A percentile compares a stretch with the other conserved stretches of the same genome.
Evolutionary conservation across 2,888 invertebrate genomes (phyloP).

Genomic region (Euproctis similis): DNA sequence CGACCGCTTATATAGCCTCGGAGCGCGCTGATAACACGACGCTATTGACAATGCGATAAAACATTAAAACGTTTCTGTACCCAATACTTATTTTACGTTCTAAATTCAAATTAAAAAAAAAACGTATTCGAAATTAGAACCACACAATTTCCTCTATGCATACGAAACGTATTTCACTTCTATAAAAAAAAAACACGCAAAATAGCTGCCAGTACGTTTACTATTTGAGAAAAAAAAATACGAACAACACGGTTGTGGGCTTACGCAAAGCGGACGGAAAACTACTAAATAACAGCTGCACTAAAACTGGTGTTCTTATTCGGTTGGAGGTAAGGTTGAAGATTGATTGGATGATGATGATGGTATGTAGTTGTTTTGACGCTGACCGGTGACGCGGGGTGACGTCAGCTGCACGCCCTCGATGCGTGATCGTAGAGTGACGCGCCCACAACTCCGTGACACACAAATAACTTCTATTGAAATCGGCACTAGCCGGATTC

Average conservation of each 20-base stretch:
- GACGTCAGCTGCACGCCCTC: conserved; percentile 55
- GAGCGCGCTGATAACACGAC: conserved; percentile 24
- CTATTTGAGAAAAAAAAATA: conserved; percentile 18
- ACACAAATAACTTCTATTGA: conserved; percentile 15
- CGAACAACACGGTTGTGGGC: conserved; percentile 11
- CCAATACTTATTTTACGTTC: too few relatives aligned
- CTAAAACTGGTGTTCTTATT: conserved; percentile 13
- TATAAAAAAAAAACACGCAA: conserved; percentile 18
- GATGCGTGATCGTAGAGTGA: conserved; percentile 43
- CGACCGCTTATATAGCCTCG: conserved; percentile 51
- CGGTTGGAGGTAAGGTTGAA: conserved; percentile 14
- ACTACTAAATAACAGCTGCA: conserved; percentile 35
- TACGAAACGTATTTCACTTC: conserved; percentile 8
- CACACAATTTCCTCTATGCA: conserved; percentile 4
- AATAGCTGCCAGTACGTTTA: too few relatives aligned
- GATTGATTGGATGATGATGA: conserved; percentile 15
- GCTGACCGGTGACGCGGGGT: conserved; percentile 51
- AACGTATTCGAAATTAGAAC: conserved; percentile 6
- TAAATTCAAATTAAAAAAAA: too few relatives aligned
- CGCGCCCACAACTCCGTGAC: conserved; percentile 53
- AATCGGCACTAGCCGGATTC: conserved; percentile 5
- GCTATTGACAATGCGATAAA: conserved; percentile 27
- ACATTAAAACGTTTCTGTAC: too few relatives aligned
- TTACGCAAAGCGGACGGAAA: conserved; percentile 55
- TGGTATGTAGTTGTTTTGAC: conserved; percentile 47